Conservation (phyloP, 2,888 invertebrate genomes). For the Plebejus argus region DNA sequence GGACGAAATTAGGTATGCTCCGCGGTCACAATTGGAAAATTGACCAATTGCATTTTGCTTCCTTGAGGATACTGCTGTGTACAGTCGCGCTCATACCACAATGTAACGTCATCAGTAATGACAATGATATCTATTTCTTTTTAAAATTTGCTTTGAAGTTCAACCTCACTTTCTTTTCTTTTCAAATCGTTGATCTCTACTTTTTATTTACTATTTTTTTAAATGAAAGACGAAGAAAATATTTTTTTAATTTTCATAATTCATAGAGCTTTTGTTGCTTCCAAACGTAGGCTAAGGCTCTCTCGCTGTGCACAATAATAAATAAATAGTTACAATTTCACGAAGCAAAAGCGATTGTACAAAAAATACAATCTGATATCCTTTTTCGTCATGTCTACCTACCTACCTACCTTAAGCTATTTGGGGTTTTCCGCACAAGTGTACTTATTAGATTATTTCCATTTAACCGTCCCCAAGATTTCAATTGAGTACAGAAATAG, state of each 20-base stretch:
- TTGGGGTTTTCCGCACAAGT: slow-evolving; percentile 47
- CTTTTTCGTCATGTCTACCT: too few species aligned
- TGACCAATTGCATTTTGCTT: slow-evolving; percentile 75
- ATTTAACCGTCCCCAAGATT: slow-evolving; percentile 63
- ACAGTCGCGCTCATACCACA: slow-evolving; percentile 37
- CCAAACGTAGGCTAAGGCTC: too few species aligned
- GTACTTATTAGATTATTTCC: slow-evolving; percentile 62
- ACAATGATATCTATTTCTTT: not conserved
- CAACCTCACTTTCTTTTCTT: too few species aligned
- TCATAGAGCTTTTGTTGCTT: too few species aligned
- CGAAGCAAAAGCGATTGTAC: too few species aligned
- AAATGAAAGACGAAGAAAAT: too few species aligned
- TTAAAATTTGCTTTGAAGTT: too few species aligned
- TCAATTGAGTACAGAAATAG: slow-evolving; percentile 71
- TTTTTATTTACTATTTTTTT: too few species aligned
- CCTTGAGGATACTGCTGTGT: slow-evolving; percentile 59
- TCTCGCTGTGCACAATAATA: not conserved
- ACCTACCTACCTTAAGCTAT: not conserved
- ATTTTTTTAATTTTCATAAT: too few species aligned
- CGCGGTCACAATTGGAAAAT: slow-evolving; percentile 73
- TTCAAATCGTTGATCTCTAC: too few species aligned
- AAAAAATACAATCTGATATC: too few species aligned
- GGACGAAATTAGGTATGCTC: slow-evolving; percentile 65
- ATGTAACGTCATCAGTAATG: not conserved
- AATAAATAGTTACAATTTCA: not conserved